Evolutionary conservation across 2,797 vertebrate species (phyloP), one percentile per base, ranked within the genome.

Genomic region (Vipera ursinii): DNA sequence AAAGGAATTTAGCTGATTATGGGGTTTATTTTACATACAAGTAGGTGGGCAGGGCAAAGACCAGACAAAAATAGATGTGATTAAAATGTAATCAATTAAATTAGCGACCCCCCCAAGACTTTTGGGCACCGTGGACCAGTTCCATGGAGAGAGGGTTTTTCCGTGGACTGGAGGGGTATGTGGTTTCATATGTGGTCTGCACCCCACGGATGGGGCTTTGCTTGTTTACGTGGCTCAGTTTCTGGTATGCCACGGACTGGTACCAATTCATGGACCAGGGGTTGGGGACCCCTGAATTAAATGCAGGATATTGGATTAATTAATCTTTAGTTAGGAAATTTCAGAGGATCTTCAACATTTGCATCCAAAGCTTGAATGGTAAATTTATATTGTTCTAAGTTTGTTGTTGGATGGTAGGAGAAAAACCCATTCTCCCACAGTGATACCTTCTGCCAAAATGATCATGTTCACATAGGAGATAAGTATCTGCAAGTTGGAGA

Each of bases 201-300:
- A 73, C 38, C n/a, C 14, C 15, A 15, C 17, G 6, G 65, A 73
- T 73, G 65, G n/a, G 6, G 2, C 15, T 73, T 73, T 2, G 6
- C n/a, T 73, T 73, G n/a, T 38, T 73, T 73, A n/a, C 0, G 2
- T 6, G 1, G 6, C n/a, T n/a, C n/a, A 15, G 6, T 32, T 69
- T 69, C n/a, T 69, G n/a, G 14, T 6, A 69, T 69, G 65, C n/a
- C 2, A 0, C 0, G 5, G 65, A 69, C 1, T 0, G 13, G 15
- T 73, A n/a, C 6, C 0, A 0, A 15, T 38, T 15, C n/a, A 38
- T 17, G 6, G n/a, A 32, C n/a, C 1, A 2, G 65, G 13, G n/a
- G 2, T 69, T 69, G n/a, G 65, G 65, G 14, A 69, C n/a, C 14
- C n/a, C n/a, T 69, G 14, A 0, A 32, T 69, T 69, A 78, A 78